Evolutionary conservation across 2,888 invertebrate species (phyloP).

Genomic region (Adelphocoris suturalis): DNA sequence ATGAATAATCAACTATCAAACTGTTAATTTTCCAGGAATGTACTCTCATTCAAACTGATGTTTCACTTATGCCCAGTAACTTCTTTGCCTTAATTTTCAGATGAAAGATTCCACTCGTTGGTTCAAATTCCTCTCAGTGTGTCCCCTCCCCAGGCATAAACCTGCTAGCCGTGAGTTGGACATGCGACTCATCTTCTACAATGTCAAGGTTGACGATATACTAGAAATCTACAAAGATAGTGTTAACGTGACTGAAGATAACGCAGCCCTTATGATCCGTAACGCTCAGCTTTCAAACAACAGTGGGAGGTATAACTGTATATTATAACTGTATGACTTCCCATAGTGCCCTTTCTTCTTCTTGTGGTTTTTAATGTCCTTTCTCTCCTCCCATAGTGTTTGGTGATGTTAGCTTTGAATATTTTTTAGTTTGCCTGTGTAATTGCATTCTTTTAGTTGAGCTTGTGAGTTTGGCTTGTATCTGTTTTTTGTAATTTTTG

Average conservation of each 20-base stretch:
- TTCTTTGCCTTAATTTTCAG: neutral
- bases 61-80: too few relatives aligned
- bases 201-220: constrained; percentile 22
- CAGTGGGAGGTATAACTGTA: constrained; percentile 28
- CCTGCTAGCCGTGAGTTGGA: neutral
- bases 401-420: neutral
- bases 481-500: too few relatives aligned
- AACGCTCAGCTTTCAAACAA: neutral
- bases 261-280: neutral
- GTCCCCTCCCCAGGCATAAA: neutral
- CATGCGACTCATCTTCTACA: constrained; percentile 24
- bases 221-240: constrained; percentile 45
- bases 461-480: too few relatives aligned
- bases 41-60: too few relatives aligned
- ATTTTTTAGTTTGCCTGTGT: neutral
- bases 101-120: neutral
- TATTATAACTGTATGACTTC: too few relatives aligned
- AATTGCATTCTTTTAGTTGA: neutral
- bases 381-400: neutral
- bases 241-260: neutral
- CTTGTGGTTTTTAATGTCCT: too few relatives aligned
- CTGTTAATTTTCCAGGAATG: too few relatives aligned
- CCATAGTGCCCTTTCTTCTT: too few relatives aligned
- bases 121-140: constrained; percentile 43
- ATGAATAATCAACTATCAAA: too few relatives aligned